Evolutionary conservation across 1,140 invertebrate genomes (phyloP), one percentile per base, ranked within the genome.

Genomic region (Pachyrhynchus sulphureomaculatus): DNA sequence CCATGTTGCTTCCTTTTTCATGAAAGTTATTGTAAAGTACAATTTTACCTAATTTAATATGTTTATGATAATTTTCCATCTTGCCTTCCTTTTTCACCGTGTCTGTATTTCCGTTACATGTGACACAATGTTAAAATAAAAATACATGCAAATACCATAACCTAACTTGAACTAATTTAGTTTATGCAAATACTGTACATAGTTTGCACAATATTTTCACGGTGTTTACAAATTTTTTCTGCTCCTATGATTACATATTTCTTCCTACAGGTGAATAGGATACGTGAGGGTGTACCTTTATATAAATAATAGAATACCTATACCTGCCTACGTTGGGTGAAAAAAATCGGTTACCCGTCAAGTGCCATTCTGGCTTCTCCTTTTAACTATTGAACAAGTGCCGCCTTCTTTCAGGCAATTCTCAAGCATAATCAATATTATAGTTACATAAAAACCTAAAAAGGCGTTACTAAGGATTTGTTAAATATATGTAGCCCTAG

Each of bases 391-490:
- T 53, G 47, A 61, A 15, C 21, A 33, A 61, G 18, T 44, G 58
- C 58, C 58, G 58, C 47, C 36, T 42, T 17, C 33, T 53, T 61
- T 53, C 21, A 53, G 33, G 12, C 17, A 15, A 45, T 45, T 53
- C 49, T 52, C 13, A 49, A 39, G 10, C 44, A 61, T 29, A 53
- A 61, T 61, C 57, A 59, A 49, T 47, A 59, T 59, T 42, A 51
- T 59, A 51, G 34, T 59, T 61, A 45, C 58, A 53, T 33, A 61
- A 60, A 60, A n/a, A 51, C 57, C 47, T 15, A 51, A 60, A 51
- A 60, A 60, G 57, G 57, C 47, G 57, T 60, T 42, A 51, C 36
- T 52, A 52, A 61, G 49, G 37, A 61, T 52, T 41, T 36, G 33
- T 53, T 61, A 61, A 61, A 53, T 61, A 61, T 53, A 32, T 45